These are phyloP conservation scores for Ochropleura plecta DNA, from an alignment of 2,888 invertebrate species.

Conservation along the genomic window DNA sequence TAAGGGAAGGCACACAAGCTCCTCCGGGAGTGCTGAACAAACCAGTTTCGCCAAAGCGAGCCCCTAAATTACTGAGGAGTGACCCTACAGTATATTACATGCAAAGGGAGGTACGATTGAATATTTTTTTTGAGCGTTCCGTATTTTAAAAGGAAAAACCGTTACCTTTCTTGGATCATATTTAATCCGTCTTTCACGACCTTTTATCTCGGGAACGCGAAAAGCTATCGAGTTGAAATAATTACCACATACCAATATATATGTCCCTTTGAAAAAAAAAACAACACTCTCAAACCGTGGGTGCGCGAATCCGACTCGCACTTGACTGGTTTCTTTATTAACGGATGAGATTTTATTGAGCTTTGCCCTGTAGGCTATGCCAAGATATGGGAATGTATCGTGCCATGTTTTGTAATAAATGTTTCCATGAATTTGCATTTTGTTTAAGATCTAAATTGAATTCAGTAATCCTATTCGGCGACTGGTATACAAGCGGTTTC, in stretches of 20 bases:
- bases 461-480: not conserved
- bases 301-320: no score
- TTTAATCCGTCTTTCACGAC: no score
- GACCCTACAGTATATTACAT: conserved; percentile 56
- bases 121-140: conserved; percentile 38
- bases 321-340: conserved; percentile 48
- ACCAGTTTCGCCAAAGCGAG: conserved; percentile 57
- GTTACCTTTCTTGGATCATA: no score
- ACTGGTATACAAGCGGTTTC: not conserved
- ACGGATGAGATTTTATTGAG: conserved; percentile 33
- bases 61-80: conserved; percentile 63
- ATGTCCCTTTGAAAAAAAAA: no score
- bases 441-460: not conserved
- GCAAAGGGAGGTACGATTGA: conserved; percentile 58
- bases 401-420: not conserved
- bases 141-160: no score
- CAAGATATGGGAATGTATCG: not conserved
- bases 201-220: no score
- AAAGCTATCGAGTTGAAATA: no score
- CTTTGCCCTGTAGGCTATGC: not conserved
- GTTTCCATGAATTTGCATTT: conserved; percentile 19
- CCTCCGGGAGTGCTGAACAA: conserved; percentile 60
- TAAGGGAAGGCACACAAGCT: conserved; percentile 43
- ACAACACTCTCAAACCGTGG: no score
- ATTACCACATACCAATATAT: no score